Base-by-base conservation (phyloP, 2,888 invertebrate genomes). In the Leptinotarsa peninsularis region DNA sequence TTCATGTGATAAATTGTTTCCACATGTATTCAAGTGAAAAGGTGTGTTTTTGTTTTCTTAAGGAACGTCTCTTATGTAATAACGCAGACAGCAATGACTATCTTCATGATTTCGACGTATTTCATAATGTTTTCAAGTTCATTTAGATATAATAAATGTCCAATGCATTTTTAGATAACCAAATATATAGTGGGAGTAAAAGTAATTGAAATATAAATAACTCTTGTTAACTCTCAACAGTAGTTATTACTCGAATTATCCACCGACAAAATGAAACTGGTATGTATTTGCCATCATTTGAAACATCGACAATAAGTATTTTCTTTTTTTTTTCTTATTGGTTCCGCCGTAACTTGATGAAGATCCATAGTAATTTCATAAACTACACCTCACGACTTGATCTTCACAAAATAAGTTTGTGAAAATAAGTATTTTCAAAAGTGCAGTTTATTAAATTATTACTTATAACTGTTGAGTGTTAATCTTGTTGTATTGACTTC, bases 121-220 rank as follows among this genome's bases (percentile, higher is more conserved):
- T 58, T 58, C 58, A 15, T 58, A 58, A 58, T 15, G 58, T 58
- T 58, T 58, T 58, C 58, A 58, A 58, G 58, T 27, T 58, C 58
- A 58, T 58, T 58, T 1, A 23, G 4, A 21, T 54, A 18, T 54
- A 18, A 54, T 18, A 18, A 43, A 10, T 43, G 43, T 4, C 15
- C 23, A 23, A 58, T 58, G 58, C 10, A 3, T 58, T 58, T 58
- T 27, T 27, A 14, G 58, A 15, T 58, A 23, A 58, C 4, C 23
- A 58, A 14, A 58, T 15, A 58, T 58, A 23, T 58, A 58, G 23
- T 58, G 58, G 58, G 58, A 58, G 58, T 58, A 4, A 1, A 10
- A 58, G 23, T 58, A 23, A 21, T 13, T 23, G 58, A 58, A 58
- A 58, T 58, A 58, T 58, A 58, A 58, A 58, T 58, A 23, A 15